These are phyloP conservation scores for Bufo gargarizans DNA, from an alignment of 2,113 vertebrate species.

Conservation along the genomic window DNA sequence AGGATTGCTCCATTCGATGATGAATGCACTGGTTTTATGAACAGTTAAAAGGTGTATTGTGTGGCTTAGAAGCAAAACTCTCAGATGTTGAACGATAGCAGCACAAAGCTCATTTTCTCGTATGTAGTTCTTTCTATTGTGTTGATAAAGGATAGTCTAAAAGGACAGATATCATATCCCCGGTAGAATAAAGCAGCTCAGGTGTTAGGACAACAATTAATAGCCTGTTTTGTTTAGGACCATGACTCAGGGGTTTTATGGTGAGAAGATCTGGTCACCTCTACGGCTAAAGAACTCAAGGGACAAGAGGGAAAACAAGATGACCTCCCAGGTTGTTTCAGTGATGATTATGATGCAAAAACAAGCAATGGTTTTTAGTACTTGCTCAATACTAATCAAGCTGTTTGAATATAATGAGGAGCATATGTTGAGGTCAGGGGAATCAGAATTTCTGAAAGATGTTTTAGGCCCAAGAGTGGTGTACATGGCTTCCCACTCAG, in stretches of 20 bases:
- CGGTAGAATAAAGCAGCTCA: conserved; percentile 42
- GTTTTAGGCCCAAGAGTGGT: not conserved
- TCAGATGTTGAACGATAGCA: conserved; percentile 11
- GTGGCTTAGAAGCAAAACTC: not conserved
- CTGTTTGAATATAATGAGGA: not conserved
- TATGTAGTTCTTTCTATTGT: conserved; percentile 3
- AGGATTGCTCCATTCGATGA: not conserved
- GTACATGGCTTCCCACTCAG: too few species aligned
- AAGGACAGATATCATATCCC: conserved; percentile 47
- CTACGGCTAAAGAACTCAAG: conserved; percentile 26
- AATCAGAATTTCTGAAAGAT: too few species aligned
- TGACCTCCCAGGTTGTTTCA: conserved; percentile 43
- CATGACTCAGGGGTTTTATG: conserved; percentile 48
- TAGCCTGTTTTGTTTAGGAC: conserved; percentile 47
- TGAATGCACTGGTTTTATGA: not conserved
- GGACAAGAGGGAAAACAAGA: conserved; percentile 37
- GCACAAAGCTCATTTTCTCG: not conserved
- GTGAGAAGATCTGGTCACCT: conserved; percentile 44
- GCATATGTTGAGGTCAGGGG: not conserved
- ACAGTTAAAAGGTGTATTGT: not conserved
- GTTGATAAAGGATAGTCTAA: conserved; percentile 22
- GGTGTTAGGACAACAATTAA: conserved; percentile 58
- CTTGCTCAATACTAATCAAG: not conserved
- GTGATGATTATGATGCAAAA: conserved; percentile 20
- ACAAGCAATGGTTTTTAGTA: not conserved